Percentiles rank a stretch among this genome's conserved stretches.
These are phyloP conservation scores for Temnothorax nylanderi DNA, from an alignment of 1,140 invertebrate species.

Conservation along the genomic window DNA sequence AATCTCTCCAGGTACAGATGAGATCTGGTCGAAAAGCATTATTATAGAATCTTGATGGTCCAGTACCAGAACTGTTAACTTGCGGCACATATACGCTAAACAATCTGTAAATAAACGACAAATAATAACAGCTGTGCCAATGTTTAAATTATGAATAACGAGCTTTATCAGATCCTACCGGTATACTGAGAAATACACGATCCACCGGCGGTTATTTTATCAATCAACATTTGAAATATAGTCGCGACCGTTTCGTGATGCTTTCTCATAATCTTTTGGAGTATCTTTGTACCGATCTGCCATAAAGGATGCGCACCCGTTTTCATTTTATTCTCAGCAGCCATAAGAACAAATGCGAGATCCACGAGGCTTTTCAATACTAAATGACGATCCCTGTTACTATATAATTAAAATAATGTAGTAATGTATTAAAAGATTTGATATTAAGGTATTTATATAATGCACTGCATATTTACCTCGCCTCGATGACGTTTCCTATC, in stretches of 20 bases:
- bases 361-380: slow-evolving; percentile 86
- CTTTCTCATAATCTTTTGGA: slow-evolving; percentile 85
- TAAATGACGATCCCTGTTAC: slow-evolving; percentile 85
- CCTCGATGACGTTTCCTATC: slow-evolving; percentile 84
- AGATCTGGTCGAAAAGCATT: slow-evolving; percentile 84
- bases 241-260: slow-evolving; percentile 82
- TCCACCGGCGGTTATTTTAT: slow-evolving; percentile 83
- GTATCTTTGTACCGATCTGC: slow-evolving; percentile 84
- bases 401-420: slow-evolving; percentile 61
- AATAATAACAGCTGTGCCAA: slow-evolving; percentile 14
- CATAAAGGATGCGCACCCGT: slow-evolving; percentile 77
- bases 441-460: not conserved
- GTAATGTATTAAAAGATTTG: not conserved
- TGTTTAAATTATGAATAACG: not conserved
- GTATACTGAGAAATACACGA: slow-evolving; percentile 84
- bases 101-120: slow-evolving; percentile 83
- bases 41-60: slow-evolving; percentile 84
- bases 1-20: slow-evolving; percentile 80
- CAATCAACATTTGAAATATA: slow-evolving; percentile 84
- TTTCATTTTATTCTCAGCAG: slow-evolving; percentile 76
- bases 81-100: slow-evolving; percentile 84
- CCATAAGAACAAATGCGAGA: slow-evolving; percentile 86
- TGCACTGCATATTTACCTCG: slow-evolving; percentile 80
- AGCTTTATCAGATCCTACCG: slow-evolving; percentile 77
- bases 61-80: slow-evolving; percentile 83